Conservation (phyloP, 53 echinoderm and acorn worm species). For the Mesocentrotus franciscanus region DNA sequence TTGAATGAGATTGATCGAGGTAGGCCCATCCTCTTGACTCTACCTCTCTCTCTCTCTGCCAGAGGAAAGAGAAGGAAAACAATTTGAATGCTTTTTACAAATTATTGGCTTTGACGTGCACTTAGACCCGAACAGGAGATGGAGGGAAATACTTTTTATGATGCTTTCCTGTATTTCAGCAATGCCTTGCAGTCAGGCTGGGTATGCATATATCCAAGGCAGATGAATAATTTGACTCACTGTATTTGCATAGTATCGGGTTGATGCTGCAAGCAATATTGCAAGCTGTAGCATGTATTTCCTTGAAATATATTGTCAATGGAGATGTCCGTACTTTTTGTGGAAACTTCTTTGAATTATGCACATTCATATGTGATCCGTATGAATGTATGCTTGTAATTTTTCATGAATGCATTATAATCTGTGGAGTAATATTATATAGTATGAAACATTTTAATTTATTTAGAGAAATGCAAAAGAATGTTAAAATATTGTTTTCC, state of each 20-base stretch:
- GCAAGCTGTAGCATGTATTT: neutral
- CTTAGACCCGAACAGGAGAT: neutral
- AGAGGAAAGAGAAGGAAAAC: neutral
- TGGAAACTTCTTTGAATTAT: neutral
- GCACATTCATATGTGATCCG: neutral
- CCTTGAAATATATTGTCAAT: neutral
- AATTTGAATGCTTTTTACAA: slow-evolving; percentile 53
- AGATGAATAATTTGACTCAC: neutral
- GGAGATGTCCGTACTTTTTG: neutral
- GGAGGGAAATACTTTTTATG: neutral
- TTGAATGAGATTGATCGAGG: slow-evolving; percentile 38
- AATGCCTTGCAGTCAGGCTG: neutral
- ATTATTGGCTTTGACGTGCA: slow-evolving; percentile 49
- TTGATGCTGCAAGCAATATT: neutral
- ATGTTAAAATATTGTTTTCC: neutral
- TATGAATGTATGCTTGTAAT: neutral
- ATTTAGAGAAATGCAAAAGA: neutral
- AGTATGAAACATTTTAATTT: neutral
- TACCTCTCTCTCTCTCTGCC: neutral
- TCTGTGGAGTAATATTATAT: neutral
- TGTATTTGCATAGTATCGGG: neutral
- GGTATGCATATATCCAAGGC: neutral
- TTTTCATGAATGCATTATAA: neutral
- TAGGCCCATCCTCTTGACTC: slow-evolving; percentile 19
- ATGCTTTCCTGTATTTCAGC: neutral